These are phyloP conservation scores for Halcyon leucocephala DNA, from an alignment of 2,797 vertebrate genomes.

Conservation along the genomic window DNA sequence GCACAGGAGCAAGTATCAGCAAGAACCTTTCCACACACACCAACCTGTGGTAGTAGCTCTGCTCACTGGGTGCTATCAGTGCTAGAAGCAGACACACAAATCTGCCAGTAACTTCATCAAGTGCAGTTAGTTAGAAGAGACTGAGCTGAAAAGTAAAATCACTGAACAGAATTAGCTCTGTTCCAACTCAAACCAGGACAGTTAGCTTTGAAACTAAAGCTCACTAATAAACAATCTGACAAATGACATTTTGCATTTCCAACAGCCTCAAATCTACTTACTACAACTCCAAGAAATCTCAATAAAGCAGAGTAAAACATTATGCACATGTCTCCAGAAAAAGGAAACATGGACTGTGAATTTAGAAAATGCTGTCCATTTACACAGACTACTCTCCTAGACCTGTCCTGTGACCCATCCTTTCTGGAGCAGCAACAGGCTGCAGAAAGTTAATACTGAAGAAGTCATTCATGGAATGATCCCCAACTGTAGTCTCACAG, in stretches of 20 bases:
- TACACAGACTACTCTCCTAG: neutral
- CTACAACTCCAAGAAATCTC: neutral
- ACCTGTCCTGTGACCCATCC: neutral
- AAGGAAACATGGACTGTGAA: neutral
- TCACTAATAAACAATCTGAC: neutral
- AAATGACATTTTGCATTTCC: neutral
- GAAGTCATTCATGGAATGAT: neutral
- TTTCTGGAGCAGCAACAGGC: neutral
- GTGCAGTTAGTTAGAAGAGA: neutral
- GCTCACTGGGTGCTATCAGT: neutral
- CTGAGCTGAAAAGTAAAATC: neutral
- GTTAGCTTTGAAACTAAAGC: neutral
- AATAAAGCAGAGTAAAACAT: neutral
- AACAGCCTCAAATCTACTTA: neutral
- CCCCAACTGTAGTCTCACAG: neutral
- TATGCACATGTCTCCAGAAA: neutral
- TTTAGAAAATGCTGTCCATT: neutral
- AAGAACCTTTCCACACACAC: neutral
- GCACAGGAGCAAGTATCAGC: neutral
- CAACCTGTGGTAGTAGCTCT: neutral
- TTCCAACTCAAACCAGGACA: neutral
- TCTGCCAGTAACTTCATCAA: neutral
- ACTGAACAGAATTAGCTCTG: neutral
- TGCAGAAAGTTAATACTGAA: neutral
- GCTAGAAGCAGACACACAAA: neutral